Percentiles rank a stretch among this genome's conserved stretches.
Evolutionary conservation across 2,888 invertebrate species (phyloP).

Genomic region (Lycocerus yunnanus): DNA sequence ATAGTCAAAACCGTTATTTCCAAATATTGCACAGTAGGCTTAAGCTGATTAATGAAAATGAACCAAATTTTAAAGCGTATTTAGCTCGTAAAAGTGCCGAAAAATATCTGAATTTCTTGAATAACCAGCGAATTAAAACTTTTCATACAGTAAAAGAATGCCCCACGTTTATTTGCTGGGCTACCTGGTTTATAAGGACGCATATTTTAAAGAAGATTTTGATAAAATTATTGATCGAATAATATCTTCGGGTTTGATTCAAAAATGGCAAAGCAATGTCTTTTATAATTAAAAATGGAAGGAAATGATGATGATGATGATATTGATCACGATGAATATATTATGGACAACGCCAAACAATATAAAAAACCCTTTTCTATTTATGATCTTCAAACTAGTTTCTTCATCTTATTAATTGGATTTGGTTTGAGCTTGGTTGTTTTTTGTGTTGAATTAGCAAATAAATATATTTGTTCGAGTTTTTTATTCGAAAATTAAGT

Average conservation of each 20-base stretch:
- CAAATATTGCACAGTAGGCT: constrained; percentile 49
- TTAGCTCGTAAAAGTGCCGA: constrained; percentile 17
- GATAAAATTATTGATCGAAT: constrained; percentile 47
- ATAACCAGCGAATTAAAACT: not conserved
- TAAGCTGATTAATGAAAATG: constrained; percentile 42
- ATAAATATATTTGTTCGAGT: not conserved
- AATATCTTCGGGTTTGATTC: constrained; percentile 47
- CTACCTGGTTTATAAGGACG: constrained; percentile 47
- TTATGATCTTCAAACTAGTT: constrained; percentile 51
- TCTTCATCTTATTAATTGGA: constrained; percentile 49
- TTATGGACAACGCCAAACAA: not conserved
- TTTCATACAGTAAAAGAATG: constrained; percentile 52
- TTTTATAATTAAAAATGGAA: too few relatives aligned
- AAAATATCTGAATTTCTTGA: constrained; percentile 23
- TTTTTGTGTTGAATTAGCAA: constrained; percentile 24
- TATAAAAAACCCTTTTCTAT: constrained; percentile 42
- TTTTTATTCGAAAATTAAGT: too few relatives aligned
- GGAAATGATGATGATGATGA: too few relatives aligned
- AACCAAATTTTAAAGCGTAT: constrained; percentile 38
- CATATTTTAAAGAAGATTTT: constrained; percentile 46
- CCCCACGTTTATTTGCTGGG: constrained; percentile 52
- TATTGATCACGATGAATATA: too few relatives aligned
- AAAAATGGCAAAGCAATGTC: constrained; percentile 50
- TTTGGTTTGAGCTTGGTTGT: constrained; percentile 37
- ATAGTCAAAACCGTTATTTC: constrained; percentile 44